Evolutionary conservation across 2,113 vertebrate genomes (phyloP), one percentile per base, ranked within the genome.

Genomic region (Alectura lathami): DNA sequence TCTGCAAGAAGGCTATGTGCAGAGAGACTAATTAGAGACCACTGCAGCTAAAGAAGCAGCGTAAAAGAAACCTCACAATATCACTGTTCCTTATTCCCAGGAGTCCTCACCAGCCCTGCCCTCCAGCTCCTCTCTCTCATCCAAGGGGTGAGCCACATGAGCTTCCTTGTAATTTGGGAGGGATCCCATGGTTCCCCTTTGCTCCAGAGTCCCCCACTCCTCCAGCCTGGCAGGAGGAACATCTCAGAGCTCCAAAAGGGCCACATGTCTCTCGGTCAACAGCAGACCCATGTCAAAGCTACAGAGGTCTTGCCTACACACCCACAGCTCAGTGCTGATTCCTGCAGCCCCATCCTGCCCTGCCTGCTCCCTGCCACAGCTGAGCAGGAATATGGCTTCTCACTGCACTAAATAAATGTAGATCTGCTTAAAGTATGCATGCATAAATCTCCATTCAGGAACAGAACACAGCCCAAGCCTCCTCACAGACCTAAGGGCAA

Each of bases 241-340:
- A 47, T 77, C 29, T 26, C 62, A 85, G 13, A 43, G 5, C 10
- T 79, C 38, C 32, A 29, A 22, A 76, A 38, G 36, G 47, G 29
- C 11, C 15, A 47, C 3, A 3, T 22, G 9, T 38, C 8, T 66
- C 29, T 50, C 36, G 72, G 54, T 29, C 59, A 74, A 30, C 17
- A 74, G 50, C 43, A 87, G 42, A 47, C 43, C 34, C 23, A 5
- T 1, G 4, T 23, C 0, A 0, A 59, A 67, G 48, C 53, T 76
- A n/a, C 11, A 7, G 3, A 13, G 9, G 11, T 7, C 3, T 29
- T 75, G 9, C 21, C 20, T 63, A 3, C 59, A 60, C 13, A 30
- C 38, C 48, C 24, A 8, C 9, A 9, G 32, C 2, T 0, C 75
- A 20, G 17, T 1, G 0, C 38, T 78, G 70, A 43, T 30, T 8